These are phyloP conservation scores for Sphaerophoria taeniata DNA, from an alignment of 2,888 invertebrate genomes.

Conservation along the genomic window DNA sequence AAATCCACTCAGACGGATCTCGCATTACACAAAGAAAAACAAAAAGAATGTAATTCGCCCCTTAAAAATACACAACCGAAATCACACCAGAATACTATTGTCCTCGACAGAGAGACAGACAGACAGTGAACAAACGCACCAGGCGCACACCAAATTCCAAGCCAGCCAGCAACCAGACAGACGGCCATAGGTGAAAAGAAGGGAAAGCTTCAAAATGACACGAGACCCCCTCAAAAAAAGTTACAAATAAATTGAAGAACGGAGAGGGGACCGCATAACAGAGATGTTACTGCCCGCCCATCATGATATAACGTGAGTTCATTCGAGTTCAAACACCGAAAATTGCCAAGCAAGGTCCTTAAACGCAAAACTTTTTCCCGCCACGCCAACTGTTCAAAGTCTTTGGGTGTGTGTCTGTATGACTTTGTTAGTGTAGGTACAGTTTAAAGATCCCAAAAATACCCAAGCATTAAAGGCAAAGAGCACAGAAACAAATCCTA, in stretches of 20 bases:
- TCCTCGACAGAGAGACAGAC: constrained; percentile 67
- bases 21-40: neutral
- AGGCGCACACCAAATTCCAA: constrained; percentile 12
- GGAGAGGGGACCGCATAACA: constrained; percentile 45
- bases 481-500: constrained; percentile 23
- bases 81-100: constrained; percentile 56
- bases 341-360: constrained; percentile 28
- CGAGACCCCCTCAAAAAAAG: constrained; percentile 45
- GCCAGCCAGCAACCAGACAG: constrained; percentile 24
- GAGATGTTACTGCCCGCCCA: constrained; percentile 47
- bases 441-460: neutral
- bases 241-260: constrained; percentile 11
- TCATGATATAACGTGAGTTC: constrained; percentile 65
- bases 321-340: constrained; percentile 64
- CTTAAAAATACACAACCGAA: constrained; percentile 16
- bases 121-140: constrained; percentile 37
- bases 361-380: constrained; percentile 66
- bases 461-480: constrained; percentile 30
- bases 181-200: constrained; percentile 16
- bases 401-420: constrained; percentile 1
- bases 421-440: neutral
- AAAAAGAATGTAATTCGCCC: neutral
- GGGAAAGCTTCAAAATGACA: constrained; percentile 38
- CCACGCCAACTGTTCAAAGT: constrained; percentile 57
- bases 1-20: constrained; percentile 49